A percentile compares a stretch with the other conserved stretches of the same genome.
Evolutionary conservation across 2,888 invertebrate genomes (phyloP).

Genomic region (Hyles lineata): DNA sequence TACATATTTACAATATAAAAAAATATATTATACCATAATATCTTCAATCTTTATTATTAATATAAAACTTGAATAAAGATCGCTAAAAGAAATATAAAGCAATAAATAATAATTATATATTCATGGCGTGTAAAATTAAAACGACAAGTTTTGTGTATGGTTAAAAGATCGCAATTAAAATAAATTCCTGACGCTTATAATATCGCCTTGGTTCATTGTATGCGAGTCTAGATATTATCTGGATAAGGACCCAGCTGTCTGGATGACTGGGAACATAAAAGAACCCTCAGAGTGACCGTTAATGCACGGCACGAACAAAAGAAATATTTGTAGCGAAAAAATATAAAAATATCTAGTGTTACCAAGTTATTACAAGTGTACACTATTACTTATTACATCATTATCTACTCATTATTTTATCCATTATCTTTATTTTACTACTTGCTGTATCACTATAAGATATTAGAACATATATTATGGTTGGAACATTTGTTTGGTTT

Average conservation of each 20-base stretch:
- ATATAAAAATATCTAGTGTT: neutral
- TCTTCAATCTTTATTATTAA: too few species aligned
- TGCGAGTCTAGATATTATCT: conserved; percentile 1
- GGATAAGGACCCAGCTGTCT: neutral
- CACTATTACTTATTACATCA: too few species aligned
- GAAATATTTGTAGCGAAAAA: conserved; percentile 10
- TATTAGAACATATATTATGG: too few species aligned
- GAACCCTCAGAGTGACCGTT: neutral
- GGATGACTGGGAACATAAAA: conserved; percentile 6
- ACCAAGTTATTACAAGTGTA: neutral
- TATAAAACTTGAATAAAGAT: too few species aligned
- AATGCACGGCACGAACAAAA: conserved; percentile 4
- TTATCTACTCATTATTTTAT: too few species aligned
- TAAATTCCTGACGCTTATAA: neutral
- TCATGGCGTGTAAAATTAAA: neutral
- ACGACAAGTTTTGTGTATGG: neutral
- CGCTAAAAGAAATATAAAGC: neutral
- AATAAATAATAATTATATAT: neutral
- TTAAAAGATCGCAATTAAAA: neutral
- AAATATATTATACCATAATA: too few species aligned
- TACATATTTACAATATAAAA: neutral
- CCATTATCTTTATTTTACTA: too few species aligned
- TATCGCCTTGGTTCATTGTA: conserved; percentile 4
- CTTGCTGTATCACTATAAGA: too few species aligned
- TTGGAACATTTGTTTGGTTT: too few species aligned